Evolutionary conservation across 2,888 invertebrate species (phyloP), one percentile per base, ranked within the genome.

Genomic region (Aplocera efformata): DNA sequence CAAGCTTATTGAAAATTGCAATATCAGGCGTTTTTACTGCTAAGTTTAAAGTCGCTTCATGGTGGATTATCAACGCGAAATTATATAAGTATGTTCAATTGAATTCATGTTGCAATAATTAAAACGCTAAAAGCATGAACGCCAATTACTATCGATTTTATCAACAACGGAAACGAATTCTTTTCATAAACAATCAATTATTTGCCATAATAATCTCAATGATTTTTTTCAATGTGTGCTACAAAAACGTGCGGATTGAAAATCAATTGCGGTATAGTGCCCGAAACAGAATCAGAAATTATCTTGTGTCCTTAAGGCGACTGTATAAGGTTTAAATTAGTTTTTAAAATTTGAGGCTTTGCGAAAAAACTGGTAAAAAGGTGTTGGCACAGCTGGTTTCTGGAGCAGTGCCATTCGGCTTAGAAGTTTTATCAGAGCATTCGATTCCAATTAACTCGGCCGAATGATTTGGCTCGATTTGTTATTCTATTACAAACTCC

Each of bases 321-420:
- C 4, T 25, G 22, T 7, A 17, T 23, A 55, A 41, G 52, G 48
- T 42, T 50, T 33, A 36, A 34, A 43, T 32, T 47, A 21, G 51
- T 34, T 11, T 68, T 50, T 51, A 64, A 63, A 37, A 72, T 71
- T 68, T 37, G 50, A 65, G 56, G 54, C 65, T 67, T 72, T 73
- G 69, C 66, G 43, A 60, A 63, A 63, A 58, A 62, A 62, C 59
- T 59, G 62, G 46, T 67, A 68, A 57, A 71, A 65, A 67, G 62
- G 57, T 67, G 66, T 71, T 73, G 56, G 66, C 58, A 69, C 80
- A 80, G 79, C 81, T 81, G 78, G 64, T 53, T 56, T 56, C 42
- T 59, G 48, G 50, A 55, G 58, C 60, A 54, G 57, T 71, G 63
- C 65, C 68, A 59, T 63, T 60, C 53, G 38, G 47, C 36, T 45